Evolutionary conservation across 2,797 vertebrate species (phyloP), one percentile per base, ranked within the genome.

Genomic region (Eulemur mongoz): DNA sequence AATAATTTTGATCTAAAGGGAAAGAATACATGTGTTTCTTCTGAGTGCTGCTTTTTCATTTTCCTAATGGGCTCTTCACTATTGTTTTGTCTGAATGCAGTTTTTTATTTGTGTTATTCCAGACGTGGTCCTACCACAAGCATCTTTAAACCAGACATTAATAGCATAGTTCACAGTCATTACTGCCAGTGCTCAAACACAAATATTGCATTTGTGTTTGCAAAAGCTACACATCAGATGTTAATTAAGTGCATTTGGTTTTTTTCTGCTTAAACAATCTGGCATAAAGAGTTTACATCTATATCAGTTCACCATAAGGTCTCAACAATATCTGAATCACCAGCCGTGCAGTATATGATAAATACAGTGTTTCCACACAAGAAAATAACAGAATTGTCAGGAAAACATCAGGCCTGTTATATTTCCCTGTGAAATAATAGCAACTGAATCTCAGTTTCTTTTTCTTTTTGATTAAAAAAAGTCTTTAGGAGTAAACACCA

Each of bases 81-180:
- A 93, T 97, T 98, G 98, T 98, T 98, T 98, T 98, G 98, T 98
- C 98, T 98, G 97, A 98, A 98, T 95, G 88, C 73, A 85, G 73
- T 84, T 98, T 98, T 98, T 97, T 97, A 98, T 98, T 98, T 98
- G 98, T 97, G 89, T 98, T 98, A 80, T 85, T 98, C 96, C 96
- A 98, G 98, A 98, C 97, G 35, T 97, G 97, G 98, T 98, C 95
- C 98, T 98, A 97, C 98, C 98, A 97, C 98, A 98, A 98, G 94
- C 98, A 96, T 98, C 98, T 98, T 98, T 93, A 98, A 98, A 97
- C 97, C 97, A 97, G 98, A 98, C 97, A 96, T 98, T 99, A 99
- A 98, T 98, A 98, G 97, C 97, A 88, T 80, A 98, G 96, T 98
- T 98, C 98, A 97, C 98, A 98, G 98, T 98, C 97, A 97, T 98